These are phyloP conservation scores for Ligdia adustata DNA, from an alignment of 2,888 invertebrate genomes.

Conservation along the genomic window DNA sequence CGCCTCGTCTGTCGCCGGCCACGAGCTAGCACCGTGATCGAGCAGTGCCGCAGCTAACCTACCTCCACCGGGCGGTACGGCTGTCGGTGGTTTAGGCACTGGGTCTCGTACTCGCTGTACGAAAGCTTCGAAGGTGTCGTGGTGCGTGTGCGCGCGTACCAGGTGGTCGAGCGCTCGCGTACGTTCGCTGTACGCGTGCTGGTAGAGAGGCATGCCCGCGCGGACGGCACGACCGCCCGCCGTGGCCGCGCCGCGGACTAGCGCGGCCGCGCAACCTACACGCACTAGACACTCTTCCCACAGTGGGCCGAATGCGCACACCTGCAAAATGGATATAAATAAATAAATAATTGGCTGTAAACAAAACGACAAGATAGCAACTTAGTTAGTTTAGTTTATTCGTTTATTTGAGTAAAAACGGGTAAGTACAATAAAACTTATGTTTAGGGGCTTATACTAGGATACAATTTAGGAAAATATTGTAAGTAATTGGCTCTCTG, in stretches of 20 bases:
- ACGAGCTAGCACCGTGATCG: constrained; percentile 79
- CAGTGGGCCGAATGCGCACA: constrained; percentile 97
- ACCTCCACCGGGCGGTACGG: too few relatives aligned
- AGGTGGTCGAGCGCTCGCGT: constrained; percentile 93
- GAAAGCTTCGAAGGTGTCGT: constrained; percentile 95
- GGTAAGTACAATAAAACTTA: too few relatives aligned
- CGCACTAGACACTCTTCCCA: constrained; percentile 93
- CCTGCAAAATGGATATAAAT: too few relatives aligned
- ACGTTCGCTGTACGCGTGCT: constrained; percentile 97
- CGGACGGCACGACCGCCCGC: constrained; percentile 96
- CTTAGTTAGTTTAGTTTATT: too few relatives aligned
- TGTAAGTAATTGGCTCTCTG: too few relatives aligned
- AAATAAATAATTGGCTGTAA: too few relatives aligned
- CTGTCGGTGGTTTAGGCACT: constrained; percentile 54
- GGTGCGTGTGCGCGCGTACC: constrained; percentile 92
- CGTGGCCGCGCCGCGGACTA: constrained; percentile 94
- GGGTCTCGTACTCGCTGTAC: constrained; percentile 71
- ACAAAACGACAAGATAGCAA: too few relatives aligned
- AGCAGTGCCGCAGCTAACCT: constrained; percentile 85
- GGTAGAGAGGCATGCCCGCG: constrained; percentile 94
- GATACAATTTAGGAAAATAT: too few relatives aligned
- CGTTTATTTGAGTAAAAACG: too few relatives aligned
- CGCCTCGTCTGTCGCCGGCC: constrained; percentile 57
- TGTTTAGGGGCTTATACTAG: too few relatives aligned
- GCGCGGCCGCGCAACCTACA: constrained; percentile 87